phyloP scores from a whole-genome alignment of 2,888 invertebrate genomes.

The Dicranocentrus wangi region DNA sequence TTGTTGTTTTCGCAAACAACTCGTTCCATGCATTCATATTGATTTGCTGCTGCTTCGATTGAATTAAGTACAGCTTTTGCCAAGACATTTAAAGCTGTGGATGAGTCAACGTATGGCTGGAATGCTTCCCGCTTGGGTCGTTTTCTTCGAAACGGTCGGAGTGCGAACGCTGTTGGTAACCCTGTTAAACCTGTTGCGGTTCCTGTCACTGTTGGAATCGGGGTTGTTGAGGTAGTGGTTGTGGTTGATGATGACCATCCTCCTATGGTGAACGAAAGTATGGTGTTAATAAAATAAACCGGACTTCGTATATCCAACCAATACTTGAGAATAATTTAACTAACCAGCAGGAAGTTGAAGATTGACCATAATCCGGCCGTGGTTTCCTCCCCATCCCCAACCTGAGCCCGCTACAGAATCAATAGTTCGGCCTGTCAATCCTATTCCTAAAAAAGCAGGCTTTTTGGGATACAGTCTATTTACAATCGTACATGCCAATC shows the following conservation, averaged over 20 bases:
- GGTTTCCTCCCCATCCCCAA: conserved; percentile 3
- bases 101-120: conserved; percentile 61
- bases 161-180: not conserved
- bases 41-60: conserved; percentile 62
- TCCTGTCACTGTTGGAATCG: conserved; percentile 15
- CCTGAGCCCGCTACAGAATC: conserved; percentile 41
- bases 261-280: not conserved
- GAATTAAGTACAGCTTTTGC: conserved; percentile 67
- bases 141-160: not conserved
- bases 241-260: conserved; percentile 12
- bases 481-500: not conserved
- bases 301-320: too few relatives aligned
- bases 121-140: conserved; percentile 47
- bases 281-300: not conserved
- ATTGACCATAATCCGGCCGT: not conserved
- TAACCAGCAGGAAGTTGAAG: conserved; percentile 16
- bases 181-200: conserved; percentile 1
- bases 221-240: conserved; percentile 13
- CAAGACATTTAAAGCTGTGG: conserved; percentile 62
- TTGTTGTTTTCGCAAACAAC: conserved; percentile 68
- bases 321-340: too few relatives aligned
- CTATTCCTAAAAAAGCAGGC: conserved; percentile 44
- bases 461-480: conserved; percentile 42
- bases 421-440: conserved; percentile 50
- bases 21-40: conserved; percentile 67